Base-by-base conservation (phyloP, 2,113 vertebrate genomes). In the Agapornis roseicollis region DNA sequence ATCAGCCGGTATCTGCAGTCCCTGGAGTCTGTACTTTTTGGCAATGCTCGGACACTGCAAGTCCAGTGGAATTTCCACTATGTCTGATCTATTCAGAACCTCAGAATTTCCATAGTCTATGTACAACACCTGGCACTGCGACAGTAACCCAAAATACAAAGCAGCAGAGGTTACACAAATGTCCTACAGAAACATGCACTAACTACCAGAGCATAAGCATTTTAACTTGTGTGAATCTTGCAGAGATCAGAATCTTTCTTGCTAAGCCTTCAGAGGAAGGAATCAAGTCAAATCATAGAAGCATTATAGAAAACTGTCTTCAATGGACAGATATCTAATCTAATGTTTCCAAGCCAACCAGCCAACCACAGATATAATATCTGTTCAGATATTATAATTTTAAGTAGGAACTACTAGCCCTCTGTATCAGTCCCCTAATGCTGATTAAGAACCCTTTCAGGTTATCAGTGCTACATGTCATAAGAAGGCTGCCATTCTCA, bases 21-120 rank as follows among this genome's bases (percentile, higher is more conserved):
- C 98, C 98, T 98, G 98, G 41, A 98, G 98, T 56, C 84, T 97
- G 58, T 98, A 98, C 85, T 98, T 98, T 88, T 97, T 97, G 47
- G 98, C 98, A 93, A 97, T 80, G 58, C 96, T 80, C 2, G 95
- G 94, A 85, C 94, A 97, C 4, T 97, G 96, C 58, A 98, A 91
- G 17, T 97, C 89, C 25, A 86, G 66, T 74, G 98, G 97, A 86
- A 98, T 98, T 93, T 98, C 98, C 66, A 98, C 98, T 76, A 98
- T 96, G 85, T 97, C 97, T 55, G 97, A 97, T 72, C 96, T 96
- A 80, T 93, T 97, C 63, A 98, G 94, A 93, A 97, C 85, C 95
- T 98, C 98, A 33, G 94, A 95, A 96, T 99, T 99, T 96, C 98
- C 98, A 93, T 98, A 98, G 91, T 98, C 98, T 68, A 98, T 91